Evolutionary conservation across 2,888 invertebrate species (phyloP), one percentile per base, ranked within the genome.

Genomic region (Loripinus fragilis): DNA sequence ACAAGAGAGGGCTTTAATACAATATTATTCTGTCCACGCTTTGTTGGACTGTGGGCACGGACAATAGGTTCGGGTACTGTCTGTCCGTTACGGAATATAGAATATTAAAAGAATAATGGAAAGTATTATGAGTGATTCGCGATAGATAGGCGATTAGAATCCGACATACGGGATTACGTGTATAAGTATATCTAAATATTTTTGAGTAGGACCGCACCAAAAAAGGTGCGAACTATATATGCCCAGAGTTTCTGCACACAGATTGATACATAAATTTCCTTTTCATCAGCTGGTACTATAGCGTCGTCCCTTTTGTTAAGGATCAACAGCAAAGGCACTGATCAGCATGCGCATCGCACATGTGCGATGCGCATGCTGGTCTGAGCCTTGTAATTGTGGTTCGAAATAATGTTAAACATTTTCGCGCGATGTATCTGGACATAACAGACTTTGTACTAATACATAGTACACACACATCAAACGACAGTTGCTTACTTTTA

Each of bases 381-480:
- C n/a, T n/a, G n/a, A n/a, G n/a, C n/a, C n/a, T n/a, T n/a, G n/a
- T n/a, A n/a, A n/a, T n/a, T n/a, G n/a, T n/a, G n/a, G n/a, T n/a
- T n/a, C n/a, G n/a, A n/a, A n/a, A n/a, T n/a, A n/a, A n/a, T n/a
- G n/a, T n/a, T n/a, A n/a, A n/a, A n/a, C n/a, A n/a, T n/a, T n/a
- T n/a, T n/a, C n/a, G n/a, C n/a, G n/a, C n/a, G n/a, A n/a, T n/a
- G n/a, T n/a, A n/a, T n/a, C n/a, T n/a, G n/a, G n/a, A 28, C 15
- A 60, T 60, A 8, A 23, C 60, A 60, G 60, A 60, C 60, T 60
- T 60, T 60, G 60, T 60, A 60, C 60, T 60, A 60, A 60, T 60
- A 33, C 33, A 33, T 33, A 60, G 12, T 33, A 33, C 60, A 60
- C 33, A 60, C 60, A 60, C 33, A 60, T 33, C 33, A 30, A 60